A percentile compares a stretch with the other conserved stretches of the same genome.
Conservation (phyloP, 2,113 vertebrate species). For the Poeciliopsis prolifica region DNA sequence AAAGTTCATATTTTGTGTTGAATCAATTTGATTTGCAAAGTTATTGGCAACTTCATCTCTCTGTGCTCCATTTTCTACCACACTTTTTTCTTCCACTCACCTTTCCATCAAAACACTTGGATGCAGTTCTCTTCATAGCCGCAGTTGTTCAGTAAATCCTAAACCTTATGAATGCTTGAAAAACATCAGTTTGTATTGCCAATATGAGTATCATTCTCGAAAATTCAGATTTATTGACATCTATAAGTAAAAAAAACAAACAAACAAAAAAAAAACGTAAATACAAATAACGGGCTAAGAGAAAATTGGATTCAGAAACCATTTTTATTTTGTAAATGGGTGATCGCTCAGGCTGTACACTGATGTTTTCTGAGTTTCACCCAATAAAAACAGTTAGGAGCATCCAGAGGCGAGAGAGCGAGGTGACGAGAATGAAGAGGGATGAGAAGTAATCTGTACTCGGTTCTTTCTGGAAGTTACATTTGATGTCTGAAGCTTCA, state of each 20-base stretch:
- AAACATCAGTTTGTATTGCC: too few relatives aligned
- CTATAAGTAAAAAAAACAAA: constrained; percentile 38
- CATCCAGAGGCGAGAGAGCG: constrained; percentile 83
- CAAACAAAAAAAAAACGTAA: constrained; percentile 35
- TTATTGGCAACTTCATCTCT: too few relatives aligned
- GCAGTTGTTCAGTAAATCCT: too few relatives aligned
- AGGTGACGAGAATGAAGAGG: constrained; percentile 78
- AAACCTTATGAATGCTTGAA: too few relatives aligned
- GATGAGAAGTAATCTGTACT: constrained; percentile 10
- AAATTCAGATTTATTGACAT: not conserved
- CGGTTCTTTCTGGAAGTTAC: not conserved
- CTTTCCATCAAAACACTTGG: too few relatives aligned
- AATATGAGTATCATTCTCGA: too few relatives aligned
- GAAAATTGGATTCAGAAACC: constrained; percentile 85
- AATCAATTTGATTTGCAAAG: too few relatives aligned
- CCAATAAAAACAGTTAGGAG: constrained; percentile 90
- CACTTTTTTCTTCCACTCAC: too few relatives aligned
- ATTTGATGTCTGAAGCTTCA: constrained; percentile 15
- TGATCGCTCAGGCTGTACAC: constrained; percentile 97
- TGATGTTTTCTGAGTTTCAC: constrained; percentile 85
- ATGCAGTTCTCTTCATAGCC: too few relatives aligned
- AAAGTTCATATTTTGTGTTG: too few relatives aligned
- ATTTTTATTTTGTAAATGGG: constrained; percentile 80
- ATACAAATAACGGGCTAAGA: constrained; percentile 71
- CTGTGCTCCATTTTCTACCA: too few relatives aligned